A percentile compares a stretch with the other conserved stretches of the same genome.
These are phyloP conservation scores for Carettochelys insculpta DNA, from an alignment of 2,113 vertebrate species.

Conservation along the genomic window DNA sequence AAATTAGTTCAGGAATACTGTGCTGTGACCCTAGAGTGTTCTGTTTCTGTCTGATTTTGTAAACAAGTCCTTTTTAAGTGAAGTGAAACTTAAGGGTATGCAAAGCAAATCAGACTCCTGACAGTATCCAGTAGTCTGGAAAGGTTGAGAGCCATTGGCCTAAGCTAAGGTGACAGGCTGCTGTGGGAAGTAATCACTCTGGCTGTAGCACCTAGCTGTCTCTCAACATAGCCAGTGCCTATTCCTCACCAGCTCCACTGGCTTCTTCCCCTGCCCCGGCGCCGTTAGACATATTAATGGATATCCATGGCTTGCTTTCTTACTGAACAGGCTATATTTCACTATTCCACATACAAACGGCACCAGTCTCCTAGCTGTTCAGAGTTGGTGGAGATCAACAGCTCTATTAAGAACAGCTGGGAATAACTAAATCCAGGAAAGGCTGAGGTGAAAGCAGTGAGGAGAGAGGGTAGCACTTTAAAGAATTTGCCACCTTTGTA, in stretches of 20 bases:
- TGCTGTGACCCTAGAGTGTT: no score
- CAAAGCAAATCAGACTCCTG: no score
- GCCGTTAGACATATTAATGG: slow-evolving; percentile 32
- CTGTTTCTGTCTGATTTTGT: no score
- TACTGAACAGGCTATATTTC: not conserved
- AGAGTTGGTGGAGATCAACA: not conserved
- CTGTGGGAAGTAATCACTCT: slow-evolving; percentile 9
- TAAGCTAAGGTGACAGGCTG: not conserved
- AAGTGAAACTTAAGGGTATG: no score
- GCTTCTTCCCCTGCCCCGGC: slow-evolving; percentile 18
- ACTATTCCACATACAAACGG: not conserved
- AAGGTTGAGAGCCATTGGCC: no score
- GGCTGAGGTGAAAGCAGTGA: not conserved
- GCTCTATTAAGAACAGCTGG: not conserved
- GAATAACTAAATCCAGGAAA: not conserved
- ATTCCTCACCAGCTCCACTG: not conserved
- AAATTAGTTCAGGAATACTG: no score
- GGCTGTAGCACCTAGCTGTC: not conserved
- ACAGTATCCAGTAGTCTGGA: no score
- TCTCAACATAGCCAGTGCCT: slow-evolving; percentile 6
- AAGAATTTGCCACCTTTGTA: not conserved
- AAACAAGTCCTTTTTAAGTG: no score
- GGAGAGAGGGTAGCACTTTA: not conserved
- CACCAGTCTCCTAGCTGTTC: not conserved
- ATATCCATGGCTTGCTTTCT: not conserved